phyloP scores from a whole-genome alignment of 2,113 vertebrate genomes.

The Vidua chalybeata region DNA sequence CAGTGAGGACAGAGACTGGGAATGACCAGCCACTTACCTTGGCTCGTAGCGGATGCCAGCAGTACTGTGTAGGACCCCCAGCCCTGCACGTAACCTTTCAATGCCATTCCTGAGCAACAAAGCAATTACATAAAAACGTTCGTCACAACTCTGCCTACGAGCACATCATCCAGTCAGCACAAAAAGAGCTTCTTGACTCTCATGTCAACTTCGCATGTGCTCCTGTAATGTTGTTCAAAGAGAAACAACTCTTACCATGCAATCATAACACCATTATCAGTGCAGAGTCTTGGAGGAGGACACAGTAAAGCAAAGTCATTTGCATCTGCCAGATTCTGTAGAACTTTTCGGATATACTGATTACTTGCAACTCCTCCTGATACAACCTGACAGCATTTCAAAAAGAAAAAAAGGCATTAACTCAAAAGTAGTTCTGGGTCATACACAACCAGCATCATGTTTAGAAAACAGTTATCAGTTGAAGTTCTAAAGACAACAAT shows the following conservation, averaged over 20 bases:
- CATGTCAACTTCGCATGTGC: not conserved
- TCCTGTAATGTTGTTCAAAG: not conserved
- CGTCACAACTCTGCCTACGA: rapidly evolving
- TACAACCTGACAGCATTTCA: slow-evolving; percentile 76
- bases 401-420: not conserved
- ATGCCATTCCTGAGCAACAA: slow-evolving; percentile 88
- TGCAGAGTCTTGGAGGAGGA: slow-evolving; percentile 89
- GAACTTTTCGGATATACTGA: slow-evolving; percentile 81
- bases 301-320: slow-evolving; percentile 82
- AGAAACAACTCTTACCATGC: slow-evolving; percentile 82
- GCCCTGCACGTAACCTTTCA: slow-evolving; percentile 84
- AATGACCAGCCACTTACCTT: slow-evolving; percentile 73
- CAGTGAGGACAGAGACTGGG: not conserved
- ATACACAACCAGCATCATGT: not conserved
- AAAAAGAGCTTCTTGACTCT: not conserved
- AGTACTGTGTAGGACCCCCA: slow-evolving; percentile 77
- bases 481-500: not conserved
- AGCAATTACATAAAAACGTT: not conserved
- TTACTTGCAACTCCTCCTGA: slow-evolving; percentile 98
- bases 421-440: not conserved
- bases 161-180: not conserved
- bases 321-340: slow-evolving; percentile 79
- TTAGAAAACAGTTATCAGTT: not conserved
- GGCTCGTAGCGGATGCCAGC: slow-evolving; percentile 84
- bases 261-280: slow-evolving; percentile 96